Evolutionary conservation across 1,140 invertebrate genomes (phyloP).

Genomic region (Euborellia annulipes): DNA sequence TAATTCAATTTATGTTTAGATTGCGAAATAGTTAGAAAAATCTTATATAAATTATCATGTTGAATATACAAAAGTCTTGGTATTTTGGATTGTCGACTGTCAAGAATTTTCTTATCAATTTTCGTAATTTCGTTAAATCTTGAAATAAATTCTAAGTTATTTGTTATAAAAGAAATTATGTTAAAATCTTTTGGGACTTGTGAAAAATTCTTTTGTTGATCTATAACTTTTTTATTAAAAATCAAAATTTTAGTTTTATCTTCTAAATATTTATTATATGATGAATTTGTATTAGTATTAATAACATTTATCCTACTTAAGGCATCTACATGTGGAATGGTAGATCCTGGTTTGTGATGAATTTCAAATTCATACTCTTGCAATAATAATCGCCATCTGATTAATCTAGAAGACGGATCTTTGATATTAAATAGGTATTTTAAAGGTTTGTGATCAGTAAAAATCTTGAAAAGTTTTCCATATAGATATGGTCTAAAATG

Average conservation of each 20-base stretch:
- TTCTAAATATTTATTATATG: not conserved
- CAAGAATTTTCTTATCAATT: too few relatives aligned
- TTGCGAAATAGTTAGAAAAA: too few relatives aligned
- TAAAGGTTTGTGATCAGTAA: slow-evolving; percentile 34
- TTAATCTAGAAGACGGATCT: slow-evolving; percentile 28
- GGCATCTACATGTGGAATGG: slow-evolving; percentile 23
- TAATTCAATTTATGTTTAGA: too few relatives aligned
- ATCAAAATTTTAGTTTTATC: not conserved
- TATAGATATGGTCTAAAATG: slow-evolving; percentile 32
- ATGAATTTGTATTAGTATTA: not conserved
- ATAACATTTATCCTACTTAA: slow-evolving; percentile 13
- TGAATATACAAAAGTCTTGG: too few relatives aligned
- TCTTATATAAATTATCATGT: too few relatives aligned
- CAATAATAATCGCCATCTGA: slow-evolving; percentile 31
- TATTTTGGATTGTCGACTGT: too few relatives aligned
- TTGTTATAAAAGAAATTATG: not conserved
- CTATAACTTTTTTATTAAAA: not conserved
- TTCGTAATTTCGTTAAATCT: too few relatives aligned
- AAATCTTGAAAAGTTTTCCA: slow-evolving; percentile 29
- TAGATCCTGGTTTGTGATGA: slow-evolving; percentile 24
- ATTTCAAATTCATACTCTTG: slow-evolving; percentile 31
- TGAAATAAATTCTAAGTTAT: too few relatives aligned
- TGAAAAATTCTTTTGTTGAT: not conserved
- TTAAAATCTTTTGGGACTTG: not conserved
- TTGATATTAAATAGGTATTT: slow-evolving; percentile 30